Percentiles rank a stretch among this genome's conserved stretches.
Conservation (phyloP, 1,140 invertebrate genomes). For the Brachionus angularis region DNA sequence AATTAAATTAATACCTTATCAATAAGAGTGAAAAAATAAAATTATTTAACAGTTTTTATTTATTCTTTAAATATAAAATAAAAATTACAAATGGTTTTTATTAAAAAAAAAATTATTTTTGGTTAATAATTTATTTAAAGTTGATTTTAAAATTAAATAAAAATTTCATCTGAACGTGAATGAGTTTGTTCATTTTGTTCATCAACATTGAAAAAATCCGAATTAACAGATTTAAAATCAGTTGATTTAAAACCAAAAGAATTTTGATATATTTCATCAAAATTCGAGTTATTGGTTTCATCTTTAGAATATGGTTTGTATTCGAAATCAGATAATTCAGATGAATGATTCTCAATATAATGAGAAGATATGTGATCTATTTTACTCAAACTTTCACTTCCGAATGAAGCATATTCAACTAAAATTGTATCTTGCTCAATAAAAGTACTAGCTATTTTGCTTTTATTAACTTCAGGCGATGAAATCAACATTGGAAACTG, state of each 20-base stretch:
- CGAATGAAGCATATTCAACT: background rate
- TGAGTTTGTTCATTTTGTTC: too few species aligned
- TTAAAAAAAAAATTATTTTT: background rate
- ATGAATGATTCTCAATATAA: too few species aligned
- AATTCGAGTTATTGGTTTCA: background rate
- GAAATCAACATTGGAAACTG: constrained; percentile 29
- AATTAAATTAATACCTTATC: too few species aligned
- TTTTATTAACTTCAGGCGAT: background rate
- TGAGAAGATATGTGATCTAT: constrained; percentile 28
- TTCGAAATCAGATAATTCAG: too few species aligned
- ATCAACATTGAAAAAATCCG: background rate
- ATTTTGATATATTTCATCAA: background rate
- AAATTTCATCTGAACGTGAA: constrained; percentile 13
- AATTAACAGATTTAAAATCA: background rate
- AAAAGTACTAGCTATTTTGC: constrained; percentile 24
- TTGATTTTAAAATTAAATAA: too few species aligned
- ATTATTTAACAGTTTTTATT: background rate
- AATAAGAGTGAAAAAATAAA: background rate
- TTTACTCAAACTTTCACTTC: constrained; percentile 15
- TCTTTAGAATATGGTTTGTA: too few species aligned
- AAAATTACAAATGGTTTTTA: background rate
- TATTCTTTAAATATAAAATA: background rate
- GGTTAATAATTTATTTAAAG: background rate
- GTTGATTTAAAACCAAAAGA: background rate
- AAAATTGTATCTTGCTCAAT: background rate